phyloP scores from a whole-genome alignment of 1,140 invertebrate species.

The Drosophila kanapiae region DNA sequence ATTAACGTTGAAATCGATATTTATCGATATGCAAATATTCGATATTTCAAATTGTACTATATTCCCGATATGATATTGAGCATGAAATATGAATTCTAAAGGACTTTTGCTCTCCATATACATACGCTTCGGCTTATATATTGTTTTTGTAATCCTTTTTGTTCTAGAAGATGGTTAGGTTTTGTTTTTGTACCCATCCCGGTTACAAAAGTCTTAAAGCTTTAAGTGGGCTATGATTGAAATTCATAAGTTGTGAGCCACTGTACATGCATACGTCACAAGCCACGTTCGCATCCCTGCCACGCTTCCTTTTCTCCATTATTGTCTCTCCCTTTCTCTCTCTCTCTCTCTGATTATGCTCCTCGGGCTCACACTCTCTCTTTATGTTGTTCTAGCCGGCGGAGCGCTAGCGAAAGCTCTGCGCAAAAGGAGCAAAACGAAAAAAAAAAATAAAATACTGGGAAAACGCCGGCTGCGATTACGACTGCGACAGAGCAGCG shows the following conservation, averaged over 20 bases:
- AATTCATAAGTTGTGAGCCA: background rate
- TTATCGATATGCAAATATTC: no score
- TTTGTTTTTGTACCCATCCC: background rate
- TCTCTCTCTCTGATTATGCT: no score
- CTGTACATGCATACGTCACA: slow-evolving; percentile 13
- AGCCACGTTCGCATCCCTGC: background rate
- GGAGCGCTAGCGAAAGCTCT: slow-evolving; percentile 19
- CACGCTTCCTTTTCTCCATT: background rate
- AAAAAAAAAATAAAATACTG: slow-evolving; percentile 26
- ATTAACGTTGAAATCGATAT: no score
- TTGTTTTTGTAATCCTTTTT: no score
- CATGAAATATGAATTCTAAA: no score
- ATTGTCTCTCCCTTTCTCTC: background rate
- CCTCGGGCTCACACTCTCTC: background rate
- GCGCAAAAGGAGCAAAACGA: slow-evolving; percentile 22
- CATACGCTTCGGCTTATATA: no score
- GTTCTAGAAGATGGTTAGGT: background rate
- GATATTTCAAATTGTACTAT: no score
- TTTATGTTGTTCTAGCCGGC: background rate
- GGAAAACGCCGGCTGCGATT: slow-evolving; percentile 27
- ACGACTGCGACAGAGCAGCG: slow-evolving; percentile 5
- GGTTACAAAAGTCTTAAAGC: no score
- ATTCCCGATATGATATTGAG: no score
- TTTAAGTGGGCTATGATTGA: background rate
- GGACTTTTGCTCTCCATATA: no score